A percentile compares a stretch with the other conserved stretches of the same genome.
phyloP scores from a whole-genome alignment of 2,113 vertebrate genomes.

The Notiomystis cincta region DNA sequence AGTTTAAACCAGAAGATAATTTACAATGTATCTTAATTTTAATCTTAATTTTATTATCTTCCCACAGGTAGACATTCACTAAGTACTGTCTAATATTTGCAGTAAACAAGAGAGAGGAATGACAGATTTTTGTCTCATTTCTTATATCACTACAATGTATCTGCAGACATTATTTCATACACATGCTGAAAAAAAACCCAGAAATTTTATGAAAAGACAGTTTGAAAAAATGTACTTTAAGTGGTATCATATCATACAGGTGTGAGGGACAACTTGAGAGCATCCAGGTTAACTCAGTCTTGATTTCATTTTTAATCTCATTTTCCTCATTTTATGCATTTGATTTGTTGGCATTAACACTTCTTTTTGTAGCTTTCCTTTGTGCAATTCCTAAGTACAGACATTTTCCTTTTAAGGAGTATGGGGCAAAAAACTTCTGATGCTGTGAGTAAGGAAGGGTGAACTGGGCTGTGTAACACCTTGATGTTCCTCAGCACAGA shows the following conservation, averaged over 20 bases:
- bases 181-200: not conserved
- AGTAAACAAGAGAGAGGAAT: not conserved
- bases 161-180: not conserved
- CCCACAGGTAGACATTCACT: not conserved
- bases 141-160: not conserved
- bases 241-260: not conserved
- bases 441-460: not conserved
- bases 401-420: not conserved
- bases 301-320: not conserved
- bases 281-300: not conserved
- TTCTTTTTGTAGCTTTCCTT: not conserved
- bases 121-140: not conserved
- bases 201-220: not conserved
- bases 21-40: not conserved
- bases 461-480: not conserved
- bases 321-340: not conserved
- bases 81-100: not conserved
- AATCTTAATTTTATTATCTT: not conserved
- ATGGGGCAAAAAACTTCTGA: not conserved
- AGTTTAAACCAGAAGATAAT: not conserved
- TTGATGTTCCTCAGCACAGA: rapidly evolving
- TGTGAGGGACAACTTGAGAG: not conserved
- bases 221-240: not conserved
- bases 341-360: not conserved
- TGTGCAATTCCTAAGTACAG: not conserved